phyloP scores from a whole-genome alignment of 2,888 invertebrate genomes.

The Amphiduros pacificus region DNA sequence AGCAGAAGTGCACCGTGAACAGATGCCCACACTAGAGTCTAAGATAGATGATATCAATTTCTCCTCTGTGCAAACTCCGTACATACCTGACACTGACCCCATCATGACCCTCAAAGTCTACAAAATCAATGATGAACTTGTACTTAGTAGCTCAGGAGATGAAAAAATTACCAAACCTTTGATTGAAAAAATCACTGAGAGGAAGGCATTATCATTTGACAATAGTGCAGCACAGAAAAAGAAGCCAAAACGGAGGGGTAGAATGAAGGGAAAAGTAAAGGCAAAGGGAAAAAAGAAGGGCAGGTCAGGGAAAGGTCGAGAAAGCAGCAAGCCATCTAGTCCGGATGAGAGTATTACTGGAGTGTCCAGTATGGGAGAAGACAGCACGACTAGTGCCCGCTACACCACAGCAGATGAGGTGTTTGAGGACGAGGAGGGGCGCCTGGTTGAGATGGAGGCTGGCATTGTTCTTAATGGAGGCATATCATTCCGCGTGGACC shows the following conservation, averaged over 20 bases:
- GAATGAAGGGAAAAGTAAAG: neutral
- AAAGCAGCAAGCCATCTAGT: too few relatives aligned
- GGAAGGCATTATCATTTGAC: neutral
- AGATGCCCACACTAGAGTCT: too few relatives aligned
- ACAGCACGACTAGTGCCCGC: neutral
- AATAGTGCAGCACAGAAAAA: neutral
- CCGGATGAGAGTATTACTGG: too few relatives aligned
- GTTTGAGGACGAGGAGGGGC: neutral
- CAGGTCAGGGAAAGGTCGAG: too few relatives aligned
- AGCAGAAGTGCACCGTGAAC: neutral
- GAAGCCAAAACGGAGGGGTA: neutral
- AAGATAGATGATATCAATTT: neutral
- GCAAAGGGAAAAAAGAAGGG: too few relatives aligned
- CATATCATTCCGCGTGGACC: neutral
- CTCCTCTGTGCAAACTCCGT: neutral
- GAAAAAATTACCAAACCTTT: neutral
- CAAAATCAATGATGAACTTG: neutral
- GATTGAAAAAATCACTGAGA: neutral
- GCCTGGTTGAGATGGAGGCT: neutral
- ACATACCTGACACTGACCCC: neutral
- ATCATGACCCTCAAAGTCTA: neutral
- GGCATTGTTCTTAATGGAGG: neutral
- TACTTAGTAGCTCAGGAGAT: neutral
- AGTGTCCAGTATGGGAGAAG: too few relatives aligned
- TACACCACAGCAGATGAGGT: neutral